Conservation (phyloP, 2,888 invertebrate genomes). For the Anaspis maculata region DNA sequence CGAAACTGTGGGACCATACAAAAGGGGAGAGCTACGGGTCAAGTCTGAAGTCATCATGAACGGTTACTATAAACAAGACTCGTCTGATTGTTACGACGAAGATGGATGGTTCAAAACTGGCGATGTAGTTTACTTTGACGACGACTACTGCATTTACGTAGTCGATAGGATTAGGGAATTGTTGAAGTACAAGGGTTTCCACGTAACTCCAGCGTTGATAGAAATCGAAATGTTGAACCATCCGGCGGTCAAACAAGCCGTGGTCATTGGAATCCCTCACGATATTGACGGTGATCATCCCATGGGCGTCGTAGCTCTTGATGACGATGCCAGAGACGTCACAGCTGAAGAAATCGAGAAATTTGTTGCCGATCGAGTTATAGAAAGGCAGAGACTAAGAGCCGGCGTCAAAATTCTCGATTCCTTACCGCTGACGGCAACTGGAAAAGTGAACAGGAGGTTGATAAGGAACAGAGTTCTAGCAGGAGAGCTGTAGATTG, state of each 20-base stretch:
- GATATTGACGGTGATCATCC: constrained; percentile 26
- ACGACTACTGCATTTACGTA: constrained; percentile 41
- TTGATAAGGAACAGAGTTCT: not conserved
- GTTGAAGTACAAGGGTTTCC: constrained; percentile 41
- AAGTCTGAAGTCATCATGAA: not conserved
- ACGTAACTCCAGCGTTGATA: not conserved
- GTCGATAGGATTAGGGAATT: constrained; percentile 45
- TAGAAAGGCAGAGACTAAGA: constrained; percentile 1
- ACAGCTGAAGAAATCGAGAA: not conserved
- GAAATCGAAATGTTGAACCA: not conserved
- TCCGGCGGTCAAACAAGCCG: not conserved
- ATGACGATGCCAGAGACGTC: too few species aligned
- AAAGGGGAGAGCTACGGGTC: not conserved
- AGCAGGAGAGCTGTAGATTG: not conserved
- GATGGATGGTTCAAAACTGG: too few species aligned
- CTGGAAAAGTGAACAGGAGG: not conserved
- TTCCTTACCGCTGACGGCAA: not conserved
- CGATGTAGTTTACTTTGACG: not conserved
- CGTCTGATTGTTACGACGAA: too few species aligned
- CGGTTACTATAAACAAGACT: too few species aligned
- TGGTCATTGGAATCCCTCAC: not conserved
- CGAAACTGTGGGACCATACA: not conserved
- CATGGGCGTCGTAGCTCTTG: constrained; percentile 22
- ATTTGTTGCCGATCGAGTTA: not conserved
- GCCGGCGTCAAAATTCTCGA: not conserved